phyloP scores from a whole-genome alignment of 2,888 invertebrate genomes.

The Andrena trimmerana region DNA sequence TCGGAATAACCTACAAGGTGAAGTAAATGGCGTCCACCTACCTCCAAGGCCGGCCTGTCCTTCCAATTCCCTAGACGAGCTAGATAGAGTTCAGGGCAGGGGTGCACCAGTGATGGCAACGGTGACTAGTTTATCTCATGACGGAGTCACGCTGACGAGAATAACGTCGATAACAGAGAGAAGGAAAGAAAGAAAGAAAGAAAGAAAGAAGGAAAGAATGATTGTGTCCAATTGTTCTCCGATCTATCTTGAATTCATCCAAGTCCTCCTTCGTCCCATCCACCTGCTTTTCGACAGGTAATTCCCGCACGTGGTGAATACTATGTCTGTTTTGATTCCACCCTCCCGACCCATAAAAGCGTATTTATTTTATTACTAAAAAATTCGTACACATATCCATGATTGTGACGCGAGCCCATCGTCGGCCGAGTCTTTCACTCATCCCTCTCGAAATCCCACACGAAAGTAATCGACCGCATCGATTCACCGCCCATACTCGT shows the following conservation, averaged over 20 bases:
- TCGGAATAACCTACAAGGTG: not conserved
- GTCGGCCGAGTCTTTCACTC: not conserved
- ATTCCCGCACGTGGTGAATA: not conserved
- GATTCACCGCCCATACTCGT: not conserved
- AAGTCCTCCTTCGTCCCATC: not conserved
- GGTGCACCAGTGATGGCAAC: slow-evolving; percentile 29
- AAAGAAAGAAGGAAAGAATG: slow-evolving; percentile 58
- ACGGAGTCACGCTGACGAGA: not conserved
- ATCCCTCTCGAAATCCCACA: not conserved
- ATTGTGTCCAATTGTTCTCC: slow-evolving; percentile 34
- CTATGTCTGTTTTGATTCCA: not conserved
- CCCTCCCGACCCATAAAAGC: not conserved
- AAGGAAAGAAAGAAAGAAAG: slow-evolving; percentile 50
- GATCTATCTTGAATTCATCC: slow-evolving; percentile 19
- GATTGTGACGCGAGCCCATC: slow-evolving; percentile 1
- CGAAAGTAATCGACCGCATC: not conserved
- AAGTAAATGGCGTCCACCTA: slow-evolving; percentile 4
- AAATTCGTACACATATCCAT: not conserved
- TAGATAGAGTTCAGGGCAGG: slow-evolving; percentile 16
- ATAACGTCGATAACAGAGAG: slow-evolving; percentile 46
- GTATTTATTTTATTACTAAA: slow-evolving; percentile 2
- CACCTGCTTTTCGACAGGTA: not conserved
- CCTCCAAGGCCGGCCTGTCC: not conserved
- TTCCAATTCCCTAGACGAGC: not conserved
- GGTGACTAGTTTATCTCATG: not conserved